Evolutionary conservation across 2,113 vertebrate species (phyloP).

Genomic region (Leptocoma aspasia): DNA sequence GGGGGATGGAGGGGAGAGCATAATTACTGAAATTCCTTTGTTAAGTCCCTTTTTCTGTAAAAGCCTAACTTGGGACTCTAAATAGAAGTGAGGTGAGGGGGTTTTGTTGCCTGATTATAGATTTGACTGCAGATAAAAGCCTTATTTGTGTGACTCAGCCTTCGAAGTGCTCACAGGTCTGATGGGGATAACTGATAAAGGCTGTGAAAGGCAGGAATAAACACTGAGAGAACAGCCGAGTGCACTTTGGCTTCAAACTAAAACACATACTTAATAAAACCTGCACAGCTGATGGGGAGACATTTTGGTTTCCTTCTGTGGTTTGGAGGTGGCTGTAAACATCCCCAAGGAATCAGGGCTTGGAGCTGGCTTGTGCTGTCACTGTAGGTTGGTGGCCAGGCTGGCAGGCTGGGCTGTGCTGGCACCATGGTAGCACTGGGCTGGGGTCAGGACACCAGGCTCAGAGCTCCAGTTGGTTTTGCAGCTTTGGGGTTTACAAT

Average conservation of each 20-base stretch:
- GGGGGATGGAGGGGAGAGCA: background rate
- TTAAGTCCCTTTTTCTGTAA: conserved; percentile 28
- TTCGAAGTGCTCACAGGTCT: background rate
- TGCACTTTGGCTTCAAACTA: background rate
- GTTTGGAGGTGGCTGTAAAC: background rate
- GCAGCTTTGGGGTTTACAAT: background rate
- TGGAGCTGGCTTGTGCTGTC: too few relatives aligned
- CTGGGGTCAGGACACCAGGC: fast-evolving
- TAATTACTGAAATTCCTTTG: conserved; percentile 53
- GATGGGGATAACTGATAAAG: conserved; percentile 54
- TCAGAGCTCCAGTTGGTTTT: background rate
- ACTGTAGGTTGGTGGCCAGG: fast-evolving
- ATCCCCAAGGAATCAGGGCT: background rate
- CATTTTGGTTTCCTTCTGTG: background rate
- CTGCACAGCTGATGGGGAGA: background rate
- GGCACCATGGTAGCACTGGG: background rate
- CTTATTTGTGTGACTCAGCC: conserved; percentile 29
- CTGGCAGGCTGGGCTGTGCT: background rate
- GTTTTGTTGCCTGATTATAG: conserved; percentile 27
- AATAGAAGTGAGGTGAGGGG: background rate
- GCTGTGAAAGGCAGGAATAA: conserved; percentile 51
- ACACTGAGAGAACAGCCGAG: conserved; percentile 12
- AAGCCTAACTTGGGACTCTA: background rate
- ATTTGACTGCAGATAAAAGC: conserved; percentile 35
- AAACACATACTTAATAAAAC: conserved; percentile 41